phyloP scores from a whole-genome alignment of 2,797 vertebrate genomes.

The Enteromius unitaeniatus region DNA sequence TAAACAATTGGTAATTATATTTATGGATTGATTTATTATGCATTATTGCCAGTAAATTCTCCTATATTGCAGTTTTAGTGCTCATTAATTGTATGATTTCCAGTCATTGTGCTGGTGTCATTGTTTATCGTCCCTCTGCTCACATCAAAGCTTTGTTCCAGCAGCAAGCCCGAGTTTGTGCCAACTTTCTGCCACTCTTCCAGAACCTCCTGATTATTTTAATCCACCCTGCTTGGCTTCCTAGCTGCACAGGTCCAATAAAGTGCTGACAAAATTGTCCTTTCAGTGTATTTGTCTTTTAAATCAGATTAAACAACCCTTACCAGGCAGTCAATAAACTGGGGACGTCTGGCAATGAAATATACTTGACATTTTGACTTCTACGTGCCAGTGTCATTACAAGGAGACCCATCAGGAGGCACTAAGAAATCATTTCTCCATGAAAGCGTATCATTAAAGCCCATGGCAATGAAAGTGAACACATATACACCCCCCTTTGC shows the following conservation, averaged over 20 bases:
- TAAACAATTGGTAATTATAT: neutral
- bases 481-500: neutral
- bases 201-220: slow-evolving; percentile 33
- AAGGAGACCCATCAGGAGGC: slow-evolving; percentile 37
- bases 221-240: slow-evolving; percentile 22
- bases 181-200: slow-evolving; percentile 14
- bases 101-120: neutral
- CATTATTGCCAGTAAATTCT: neutral
- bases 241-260: slow-evolving; percentile 20
- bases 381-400: slow-evolving; percentile 23
- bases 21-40: neutral
- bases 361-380: slow-evolving; percentile 38
- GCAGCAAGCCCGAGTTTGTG: neutral
- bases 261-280: slow-evolving; percentile 31
- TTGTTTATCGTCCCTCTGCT: neutral
- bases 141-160: slow-evolving; percentile 17
- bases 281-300: slow-evolving; percentile 27
- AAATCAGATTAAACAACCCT: slow-evolving; percentile 34
- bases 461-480: slow-evolving; percentile 26
- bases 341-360: slow-evolving; percentile 15
- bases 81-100: neutral
- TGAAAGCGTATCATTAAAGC: slow-evolving; percentile 41
- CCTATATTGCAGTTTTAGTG: neutral
- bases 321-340: slow-evolving; percentile 29
- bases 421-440: slow-evolving; percentile 36